Conservation (phyloP, 2,113 vertebrate species). For the Pandion haliaetus region DNA sequence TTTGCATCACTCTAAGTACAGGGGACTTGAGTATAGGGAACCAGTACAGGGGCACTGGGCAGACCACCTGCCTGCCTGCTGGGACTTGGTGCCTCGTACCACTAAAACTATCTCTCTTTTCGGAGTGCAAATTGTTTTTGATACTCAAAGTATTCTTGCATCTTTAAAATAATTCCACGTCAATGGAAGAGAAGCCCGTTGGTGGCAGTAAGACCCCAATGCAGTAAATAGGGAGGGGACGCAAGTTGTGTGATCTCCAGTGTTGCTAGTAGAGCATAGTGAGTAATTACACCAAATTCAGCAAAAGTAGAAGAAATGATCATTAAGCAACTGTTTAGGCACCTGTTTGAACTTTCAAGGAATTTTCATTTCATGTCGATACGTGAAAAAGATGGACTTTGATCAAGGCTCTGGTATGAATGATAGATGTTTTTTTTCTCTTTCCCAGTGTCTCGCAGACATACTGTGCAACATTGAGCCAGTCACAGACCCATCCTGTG, state of each 20-base stretch:
- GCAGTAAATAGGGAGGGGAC: not conserved
- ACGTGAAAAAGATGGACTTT: not conserved
- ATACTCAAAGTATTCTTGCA: not conserved
- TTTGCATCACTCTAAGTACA: not conserved
- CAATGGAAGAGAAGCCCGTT: not conserved
- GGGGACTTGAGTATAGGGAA: not conserved
- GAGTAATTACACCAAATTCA: not conserved
- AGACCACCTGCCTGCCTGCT: not conserved
- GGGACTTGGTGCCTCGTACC: not conserved
- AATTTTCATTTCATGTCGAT: not conserved
- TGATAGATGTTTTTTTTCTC: not conserved
- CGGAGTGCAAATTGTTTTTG: not conserved
- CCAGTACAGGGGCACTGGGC: not conserved
- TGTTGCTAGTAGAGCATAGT: not conserved
- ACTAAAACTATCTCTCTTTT: not conserved
- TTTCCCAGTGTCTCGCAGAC: not conserved
- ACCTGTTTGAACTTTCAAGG: not conserved
- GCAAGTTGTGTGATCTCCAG: not conserved
- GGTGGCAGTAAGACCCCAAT: not conserved
- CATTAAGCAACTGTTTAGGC: not conserved
- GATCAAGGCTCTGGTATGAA: not conserved
- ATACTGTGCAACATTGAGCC: not conserved
- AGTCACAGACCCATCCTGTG: not conserved
- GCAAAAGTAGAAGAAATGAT: not conserved
- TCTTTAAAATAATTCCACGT: not conserved